Base-by-base conservation (phyloP, 2,888 invertebrate species). In the Ichneumoninae sp. region DNA sequence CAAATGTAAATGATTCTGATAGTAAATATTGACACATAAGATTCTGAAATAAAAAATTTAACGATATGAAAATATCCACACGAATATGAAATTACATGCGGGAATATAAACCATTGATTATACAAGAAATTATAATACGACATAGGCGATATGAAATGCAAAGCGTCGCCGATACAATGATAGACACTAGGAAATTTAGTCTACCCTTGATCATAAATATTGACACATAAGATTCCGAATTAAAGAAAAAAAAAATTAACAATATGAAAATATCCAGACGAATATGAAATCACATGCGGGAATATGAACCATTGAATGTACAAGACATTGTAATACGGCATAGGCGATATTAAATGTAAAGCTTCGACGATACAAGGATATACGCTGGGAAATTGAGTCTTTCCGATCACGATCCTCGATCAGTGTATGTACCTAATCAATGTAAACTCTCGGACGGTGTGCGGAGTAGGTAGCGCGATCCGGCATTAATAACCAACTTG, bases 401-500 rank as follows among this genome's bases (percentile, higher is more conserved):
- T 22, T 68, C 44, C 68, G 40, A 57, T 72, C 40, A 36, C 8
- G 52, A 65, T 54, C 40, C 71, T 22, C 30, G n/a, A 57, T 26
- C 30, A n/a, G 26, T 33, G 19, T 68, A 44, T 79, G 79, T 66
- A 72, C 54, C 30, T 79, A 66, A 79, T 72, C 66, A 54, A 79
- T 72, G 65, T 44, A 65, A 71, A 50, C 40, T 72, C 71, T 44
- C 26, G 36, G 65, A 30, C 72, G 30, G 13, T 44, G 65, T 54
- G 66, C 60, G 26, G 30, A 60, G 44, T 62, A 60, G 22, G 22
- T 60, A 44, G 50, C 52, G n/a, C 19, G 30, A 80, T 54, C 44
- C 72, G 57, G 66, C 72, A 80, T 80, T 74, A 74, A 74, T 80
- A 80, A 74, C 68, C 72, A 66, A 80, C 72, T 80, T 80, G 80